A percentile compares a stretch with the other conserved stretches of the same genome.
These are phyloP conservation scores for Nephotettix cincticeps DNA, from an alignment of 1,140 invertebrate species.

Conservation along the genomic window DNA sequence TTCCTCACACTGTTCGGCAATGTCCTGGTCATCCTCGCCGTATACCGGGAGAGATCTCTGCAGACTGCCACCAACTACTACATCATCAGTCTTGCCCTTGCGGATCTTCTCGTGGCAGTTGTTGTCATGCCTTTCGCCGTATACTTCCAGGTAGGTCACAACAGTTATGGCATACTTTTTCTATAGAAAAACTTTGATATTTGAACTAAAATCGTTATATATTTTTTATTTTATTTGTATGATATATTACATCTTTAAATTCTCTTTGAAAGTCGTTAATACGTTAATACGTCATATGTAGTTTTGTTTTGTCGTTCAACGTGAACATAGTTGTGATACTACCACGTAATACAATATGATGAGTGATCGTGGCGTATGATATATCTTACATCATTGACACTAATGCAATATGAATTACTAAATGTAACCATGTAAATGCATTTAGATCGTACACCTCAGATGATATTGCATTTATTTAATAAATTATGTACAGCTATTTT, in stretches of 20 bases:
- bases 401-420: too few relatives aligned
- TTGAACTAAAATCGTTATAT: neutral
- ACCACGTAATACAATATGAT: too few relatives aligned
- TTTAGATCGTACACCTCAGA: too few relatives aligned
- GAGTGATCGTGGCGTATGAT: too few relatives aligned
- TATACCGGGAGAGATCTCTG: conserved; percentile 82
- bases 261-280: neutral
- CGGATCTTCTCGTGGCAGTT: conserved; percentile 93
- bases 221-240: neutral
- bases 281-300: too few relatives aligned
- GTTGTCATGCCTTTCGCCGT: conserved; percentile 98
- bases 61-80: conserved; percentile 98
- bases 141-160: conserved; percentile 87
- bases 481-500: too few relatives aligned
- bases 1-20: conserved; percentile 95
- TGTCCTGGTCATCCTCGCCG: conserved; percentile 92
- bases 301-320: too few relatives aligned
- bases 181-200: neutral
- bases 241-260: neutral
- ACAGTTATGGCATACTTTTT: neutral
- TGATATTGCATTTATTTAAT: too few relatives aligned
- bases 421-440: too few relatives aligned
- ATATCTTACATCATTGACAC: too few relatives aligned
- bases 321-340: too few relatives aligned
- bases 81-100: conserved; percentile 96